Base-by-base conservation (phyloP, 2,888 invertebrate species). In the Nomada fabriciana region DNA sequence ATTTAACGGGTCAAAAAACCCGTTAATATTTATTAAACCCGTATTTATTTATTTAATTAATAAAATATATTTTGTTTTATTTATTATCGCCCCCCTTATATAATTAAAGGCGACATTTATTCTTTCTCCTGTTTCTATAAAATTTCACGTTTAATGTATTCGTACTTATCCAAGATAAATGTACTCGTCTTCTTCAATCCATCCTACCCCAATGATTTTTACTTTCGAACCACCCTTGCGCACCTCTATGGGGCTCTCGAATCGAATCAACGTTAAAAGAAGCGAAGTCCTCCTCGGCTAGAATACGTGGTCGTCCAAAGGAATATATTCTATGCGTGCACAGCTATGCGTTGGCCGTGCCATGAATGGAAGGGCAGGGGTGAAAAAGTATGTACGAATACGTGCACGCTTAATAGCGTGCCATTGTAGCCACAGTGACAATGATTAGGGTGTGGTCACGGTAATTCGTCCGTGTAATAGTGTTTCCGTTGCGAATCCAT, bases 381-480 rank as follows among this genome's bases (percentile, higher is more conserved):
- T 69, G 72, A 64, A 59, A 60, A 55, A 52, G 25, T 47, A 55
- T 47, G 25, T 47, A 5, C 60, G 73, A 73, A 25, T 61, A 42
- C 63, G 53, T 57, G 36, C 74, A 23, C 52, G 11, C 20, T 11
- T 69, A 57, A 69, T 23, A 25, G 23, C 25, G 13, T 4, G 20
- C 36, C 57, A 71, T 74, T 80, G 70, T 80, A 53, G 43, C 11
- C 11, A 59, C n/a, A 25, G 23, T 59, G 36, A 76, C 69, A 86
- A 86, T 72, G 55, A 76, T 13, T 13, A 23, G 60, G 73, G 65
- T 72, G 72, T 23, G 71, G 23, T 61, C 72, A 43, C 23, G n/a
- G 61, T 72, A 77, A 75, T 84, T 67, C 70, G 63, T 11, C 50
- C 71, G 42, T 84, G 65, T 74, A 88, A 87, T 80, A 71, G 70